A percentile compares a stretch with the other conserved stretches of the same genome.
Evolutionary conservation across 2,797 vertebrate genomes (phyloP).

Genomic region (Urosaurus nigricauda): DNA sequence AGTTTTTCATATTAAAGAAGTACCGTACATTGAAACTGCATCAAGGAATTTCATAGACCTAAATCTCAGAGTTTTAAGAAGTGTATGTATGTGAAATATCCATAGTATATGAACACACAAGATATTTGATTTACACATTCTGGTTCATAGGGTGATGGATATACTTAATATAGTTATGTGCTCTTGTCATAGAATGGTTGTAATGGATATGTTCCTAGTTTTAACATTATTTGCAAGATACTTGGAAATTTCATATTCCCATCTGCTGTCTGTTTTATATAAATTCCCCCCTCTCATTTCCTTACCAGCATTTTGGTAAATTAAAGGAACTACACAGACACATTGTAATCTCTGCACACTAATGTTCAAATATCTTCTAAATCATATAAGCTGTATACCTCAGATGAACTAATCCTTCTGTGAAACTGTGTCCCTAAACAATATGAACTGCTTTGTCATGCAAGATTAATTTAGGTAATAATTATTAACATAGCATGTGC

Average conservation of each 20-base stretch:
- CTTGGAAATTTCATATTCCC: not conserved
- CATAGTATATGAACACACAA: not conserved
- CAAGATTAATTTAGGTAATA: slow-evolving; percentile 40
- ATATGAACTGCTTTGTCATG: not conserved
- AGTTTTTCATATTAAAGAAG: not conserved
- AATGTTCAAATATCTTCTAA: slow-evolving; percentile 20
- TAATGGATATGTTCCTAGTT: not conserved
- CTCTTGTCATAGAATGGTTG: not conserved
- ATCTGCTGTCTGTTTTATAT: not conserved
- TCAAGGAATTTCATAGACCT: not conserved
- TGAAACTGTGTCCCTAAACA: slow-evolving; percentile 7
- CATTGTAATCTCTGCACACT: not conserved
- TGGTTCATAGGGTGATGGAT: not conserved
- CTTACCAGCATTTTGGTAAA: not conserved
- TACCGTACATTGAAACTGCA: not conserved
- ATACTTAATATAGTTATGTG: not conserved
- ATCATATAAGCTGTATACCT: not conserved
- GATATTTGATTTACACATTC: not conserved
- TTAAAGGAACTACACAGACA: not conserved
- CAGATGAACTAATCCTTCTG: not conserved
- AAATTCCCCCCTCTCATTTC: not conserved
- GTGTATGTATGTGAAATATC: not conserved
- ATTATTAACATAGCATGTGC: slow-evolving; percentile 1
- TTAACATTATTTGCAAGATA: not conserved
- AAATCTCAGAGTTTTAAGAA: not conserved